A percentile compares a stretch with the other conserved stretches of the same genome.
Conservation (phyloP, 2,888 invertebrate genomes). For the Polia nebulosa region DNA sequence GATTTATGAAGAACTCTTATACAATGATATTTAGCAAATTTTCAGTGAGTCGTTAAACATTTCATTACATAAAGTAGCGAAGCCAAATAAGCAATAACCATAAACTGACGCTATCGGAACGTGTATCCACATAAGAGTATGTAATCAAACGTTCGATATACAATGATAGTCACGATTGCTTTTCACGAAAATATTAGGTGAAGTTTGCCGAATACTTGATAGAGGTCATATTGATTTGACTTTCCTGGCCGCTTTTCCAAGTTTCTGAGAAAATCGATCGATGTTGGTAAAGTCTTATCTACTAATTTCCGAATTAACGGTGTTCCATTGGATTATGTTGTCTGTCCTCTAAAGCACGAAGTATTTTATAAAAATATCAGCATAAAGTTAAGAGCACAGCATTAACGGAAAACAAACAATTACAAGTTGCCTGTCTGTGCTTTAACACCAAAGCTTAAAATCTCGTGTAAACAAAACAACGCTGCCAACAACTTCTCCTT, state of each 20-base stretch:
- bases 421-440: conserved; percentile 20
- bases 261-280: conserved; percentile 6
- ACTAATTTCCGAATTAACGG: background rate
- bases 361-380: background rate
- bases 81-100: conserved; percentile 59
- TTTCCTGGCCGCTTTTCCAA: background rate
- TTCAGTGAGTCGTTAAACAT: conserved; percentile 45
- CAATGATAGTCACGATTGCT: conserved; percentile 49
- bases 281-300: background rate
- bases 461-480: conserved; percentile 51
- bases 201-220: conserved; percentile 36
- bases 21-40: conserved; percentile 44
- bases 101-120: conserved; percentile 62
- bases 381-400: background rate
- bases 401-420: conserved; percentile 36
- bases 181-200: conserved; percentile 36
- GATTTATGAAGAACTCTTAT: conserved; percentile 25
- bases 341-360: background rate
- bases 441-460: conserved; percentile 37
- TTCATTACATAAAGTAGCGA: conserved; percentile 51
- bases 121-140: conserved; percentile 57
- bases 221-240: conserved; percentile 23
- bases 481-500: conserved; percentile 35
- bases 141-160: conserved; percentile 54
- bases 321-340: background rate